Conservation (phyloP, 2,113 vertebrate genomes). For the Leucosticte australis region DNA sequence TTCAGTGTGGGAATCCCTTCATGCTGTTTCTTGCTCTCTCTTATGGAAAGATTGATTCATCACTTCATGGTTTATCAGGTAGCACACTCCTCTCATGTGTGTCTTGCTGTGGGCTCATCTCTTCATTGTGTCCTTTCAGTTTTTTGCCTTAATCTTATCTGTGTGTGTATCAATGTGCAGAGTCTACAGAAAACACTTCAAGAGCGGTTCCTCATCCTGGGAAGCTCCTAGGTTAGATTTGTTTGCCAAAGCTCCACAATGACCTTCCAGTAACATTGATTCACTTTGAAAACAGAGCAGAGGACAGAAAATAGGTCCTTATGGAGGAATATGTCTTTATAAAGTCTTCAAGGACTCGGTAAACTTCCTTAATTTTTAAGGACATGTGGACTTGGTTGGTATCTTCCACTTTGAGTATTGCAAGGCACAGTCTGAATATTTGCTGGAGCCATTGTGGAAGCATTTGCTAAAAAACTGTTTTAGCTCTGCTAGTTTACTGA, state of each 20-base stretch:
- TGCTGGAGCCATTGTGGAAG: background rate
- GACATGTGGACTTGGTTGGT: background rate
- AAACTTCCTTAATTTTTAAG: background rate
- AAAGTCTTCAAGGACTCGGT: background rate
- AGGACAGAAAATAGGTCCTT: background rate
- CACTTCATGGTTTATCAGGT: background rate
- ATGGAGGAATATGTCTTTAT: background rate
- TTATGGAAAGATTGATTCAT: background rate
- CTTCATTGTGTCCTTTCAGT: background rate
- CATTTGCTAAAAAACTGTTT: background rate
- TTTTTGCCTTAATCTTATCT: background rate
- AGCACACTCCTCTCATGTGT: background rate
- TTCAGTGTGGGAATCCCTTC: background rate
- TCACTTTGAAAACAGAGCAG: background rate
- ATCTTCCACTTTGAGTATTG: background rate
- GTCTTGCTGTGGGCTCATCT: background rate
- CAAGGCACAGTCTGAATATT: background rate
- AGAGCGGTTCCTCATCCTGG: background rate
- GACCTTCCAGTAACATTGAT: background rate
- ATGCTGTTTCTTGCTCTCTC: background rate
- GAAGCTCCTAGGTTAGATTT: background rate
- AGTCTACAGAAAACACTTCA: background rate
- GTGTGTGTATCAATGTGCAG: background rate
- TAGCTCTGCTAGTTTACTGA: background rate
- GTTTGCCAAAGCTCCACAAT: background rate